Evolutionary conservation across 2,113 vertebrate species (phyloP), one percentile per base, ranked within the genome.

Genomic region (Saiga tatarica): DNA sequence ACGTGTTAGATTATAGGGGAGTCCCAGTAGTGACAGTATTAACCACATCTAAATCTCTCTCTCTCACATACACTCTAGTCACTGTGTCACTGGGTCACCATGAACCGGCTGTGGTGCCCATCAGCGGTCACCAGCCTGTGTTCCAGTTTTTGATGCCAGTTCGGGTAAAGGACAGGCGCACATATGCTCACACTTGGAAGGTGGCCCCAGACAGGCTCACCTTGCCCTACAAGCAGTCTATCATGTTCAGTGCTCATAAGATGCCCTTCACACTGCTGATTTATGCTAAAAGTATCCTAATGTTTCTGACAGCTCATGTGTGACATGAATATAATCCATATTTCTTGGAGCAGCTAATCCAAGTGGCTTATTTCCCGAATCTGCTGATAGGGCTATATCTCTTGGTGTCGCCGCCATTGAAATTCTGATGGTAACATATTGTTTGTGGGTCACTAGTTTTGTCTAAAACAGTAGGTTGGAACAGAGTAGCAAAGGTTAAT

Each of bases 401-500:
- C 99, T 99, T 98, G 97, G 97, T 99, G 99, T 99, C 98, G 97
- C 97, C 7, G 97, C 98, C 89, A 88, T 99, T 98, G 97, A 98
- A 98, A 98, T 99, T 99, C 98, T 99, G 99, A 99, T 99, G 99
- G 99, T 99, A 99, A 99, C 99, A 99, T 99, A 99, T 98, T 99
- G 99, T 99, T 99, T 99, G 98, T 99, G 99, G 99, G 99, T 99
- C 99, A 99, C 98, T 99, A 99, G 99, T 98, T 99, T 99, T 98
- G 99, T 99, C 99, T 99, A 98, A 98, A 99, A 99, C 98, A 98
- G 98, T 98, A 98, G 99, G 98, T 99, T 99, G 98, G 99, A 99
- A 99, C 99, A 99, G 99, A 99, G 99, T 99, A 99, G 99, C 99
- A 99, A 99, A 99, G 99, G 99, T 99, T 99, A 99, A 99, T 99